Evolutionary conservation across 2,888 invertebrate species (phyloP).

Genomic region (Diarsia mendica): DNA sequence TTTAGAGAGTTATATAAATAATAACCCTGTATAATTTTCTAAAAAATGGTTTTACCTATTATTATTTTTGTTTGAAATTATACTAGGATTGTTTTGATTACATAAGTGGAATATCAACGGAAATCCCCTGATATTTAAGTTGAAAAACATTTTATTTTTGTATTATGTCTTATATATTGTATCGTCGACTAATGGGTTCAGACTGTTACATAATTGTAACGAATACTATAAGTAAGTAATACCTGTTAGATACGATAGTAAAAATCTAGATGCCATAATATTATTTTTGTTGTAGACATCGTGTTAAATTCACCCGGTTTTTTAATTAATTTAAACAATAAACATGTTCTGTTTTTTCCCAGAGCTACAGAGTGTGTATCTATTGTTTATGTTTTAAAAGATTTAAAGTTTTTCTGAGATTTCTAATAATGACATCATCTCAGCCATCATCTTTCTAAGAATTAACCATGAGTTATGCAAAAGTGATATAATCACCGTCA

Average conservation of each 20-base stretch:
- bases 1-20: neutral
- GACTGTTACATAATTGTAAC: neutral
- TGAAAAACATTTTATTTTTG: neutral
- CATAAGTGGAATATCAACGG: neutral
- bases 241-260: no score
- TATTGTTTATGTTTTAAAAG: neutral
- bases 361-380: no score
- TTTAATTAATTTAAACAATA: neutral
- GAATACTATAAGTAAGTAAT: neutral
- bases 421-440: neutral
- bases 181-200: neutral
- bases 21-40: conserved; percentile 15
- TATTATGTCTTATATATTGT: neutral
- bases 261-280: neutral
- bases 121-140: neutral
- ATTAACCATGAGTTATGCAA: neutral
- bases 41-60: neutral
- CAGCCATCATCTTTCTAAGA: neutral
- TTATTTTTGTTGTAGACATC: neutral
- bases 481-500: no score
- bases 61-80: neutral
- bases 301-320: neutral
- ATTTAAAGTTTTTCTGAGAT: neutral
- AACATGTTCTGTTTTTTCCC: no score
- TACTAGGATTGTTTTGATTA: neutral